Conservation (phyloP, 2,888 invertebrate species). For the Netelia fuscicornis region DNA sequence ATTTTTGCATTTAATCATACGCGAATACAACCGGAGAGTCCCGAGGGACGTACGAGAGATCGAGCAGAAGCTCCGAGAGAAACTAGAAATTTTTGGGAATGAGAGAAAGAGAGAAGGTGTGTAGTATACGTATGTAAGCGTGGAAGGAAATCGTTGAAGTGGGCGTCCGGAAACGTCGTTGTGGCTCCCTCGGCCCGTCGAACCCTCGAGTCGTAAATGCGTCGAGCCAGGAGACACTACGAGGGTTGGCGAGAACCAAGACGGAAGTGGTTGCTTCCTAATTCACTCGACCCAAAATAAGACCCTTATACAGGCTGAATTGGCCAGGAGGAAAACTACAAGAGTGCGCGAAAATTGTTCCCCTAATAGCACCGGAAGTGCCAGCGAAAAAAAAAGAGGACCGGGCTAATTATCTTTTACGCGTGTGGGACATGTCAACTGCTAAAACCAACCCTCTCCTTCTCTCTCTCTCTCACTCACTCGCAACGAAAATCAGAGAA, state of each 20-base stretch:
- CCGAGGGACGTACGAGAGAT: conserved; percentile 41
- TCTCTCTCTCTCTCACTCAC: background rate
- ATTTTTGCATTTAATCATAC: conserved; percentile 65
- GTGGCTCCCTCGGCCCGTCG: background rate
- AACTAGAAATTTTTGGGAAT: background rate
- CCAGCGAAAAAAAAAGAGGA: conserved; percentile 38
- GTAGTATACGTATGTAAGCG: background rate
- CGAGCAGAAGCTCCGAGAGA: conserved; percentile 3
- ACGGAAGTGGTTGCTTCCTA: conserved; percentile 60
- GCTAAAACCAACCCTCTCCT: background rate
- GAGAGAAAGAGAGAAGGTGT: background rate
- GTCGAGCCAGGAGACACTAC: conserved; percentile 24
- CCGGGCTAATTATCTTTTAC: conserved; percentile 64
- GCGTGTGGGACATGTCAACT: conserved; percentile 30
- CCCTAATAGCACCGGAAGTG: conserved; percentile 25
- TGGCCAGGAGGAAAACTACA: conserved; percentile 15
- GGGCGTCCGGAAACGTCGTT: conserved; percentile 16
- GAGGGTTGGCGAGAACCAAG: conserved; percentile 34
- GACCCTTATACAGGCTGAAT: conserved; percentile 38
- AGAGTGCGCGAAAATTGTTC: conserved; percentile 30
- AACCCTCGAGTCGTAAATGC: conserved; percentile 10
- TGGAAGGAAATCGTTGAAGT: background rate
- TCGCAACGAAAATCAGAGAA: background rate
- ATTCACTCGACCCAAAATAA: conserved; percentile 51
- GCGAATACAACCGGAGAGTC: conserved; percentile 10